phyloP scores from a whole-genome alignment of 2,113 vertebrate species.

The Mustela nigripes region DNA sequence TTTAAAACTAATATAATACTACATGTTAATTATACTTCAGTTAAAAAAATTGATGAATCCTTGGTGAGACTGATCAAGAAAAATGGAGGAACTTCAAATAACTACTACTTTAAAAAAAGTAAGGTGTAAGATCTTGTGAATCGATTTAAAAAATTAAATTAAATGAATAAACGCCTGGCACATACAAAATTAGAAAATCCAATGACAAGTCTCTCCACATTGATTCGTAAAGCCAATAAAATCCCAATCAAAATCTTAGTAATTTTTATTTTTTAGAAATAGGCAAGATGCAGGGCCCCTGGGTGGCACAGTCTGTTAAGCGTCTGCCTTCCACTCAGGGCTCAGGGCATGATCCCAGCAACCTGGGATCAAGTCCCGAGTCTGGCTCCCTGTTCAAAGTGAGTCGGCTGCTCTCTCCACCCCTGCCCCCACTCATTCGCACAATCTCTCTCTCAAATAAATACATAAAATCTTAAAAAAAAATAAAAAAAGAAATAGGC shows the following conservation, averaged over 20 bases:
- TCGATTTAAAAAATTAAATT: slow-evolving; percentile 38
- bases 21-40: not conserved
- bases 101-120: not conserved
- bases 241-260: not conserved
- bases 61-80: not conserved
- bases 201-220: not conserved
- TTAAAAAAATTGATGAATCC: not conserved
- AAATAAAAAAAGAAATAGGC: not conserved
- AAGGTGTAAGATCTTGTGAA: not conserved
- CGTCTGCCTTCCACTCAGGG: too few species aligned
- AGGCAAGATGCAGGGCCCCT: too few species aligned
- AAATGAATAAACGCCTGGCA: slow-evolving; percentile 1
- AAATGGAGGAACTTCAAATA: not conserved
- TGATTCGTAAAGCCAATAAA: not conserved
- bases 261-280: not conserved
- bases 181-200: slow-evolving; percentile 9
- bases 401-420: too few species aligned
- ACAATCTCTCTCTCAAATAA: too few species aligned
- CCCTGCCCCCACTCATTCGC: too few species aligned
- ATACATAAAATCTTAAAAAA: too few species aligned
- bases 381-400: too few species aligned
- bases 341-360: too few species aligned
- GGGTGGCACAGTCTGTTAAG: too few species aligned
- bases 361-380: too few species aligned
- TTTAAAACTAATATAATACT: not conserved